Conservation (phyloP, 2,797 vertebrate genomes). For the Sternotherus odoratus region DNA sequence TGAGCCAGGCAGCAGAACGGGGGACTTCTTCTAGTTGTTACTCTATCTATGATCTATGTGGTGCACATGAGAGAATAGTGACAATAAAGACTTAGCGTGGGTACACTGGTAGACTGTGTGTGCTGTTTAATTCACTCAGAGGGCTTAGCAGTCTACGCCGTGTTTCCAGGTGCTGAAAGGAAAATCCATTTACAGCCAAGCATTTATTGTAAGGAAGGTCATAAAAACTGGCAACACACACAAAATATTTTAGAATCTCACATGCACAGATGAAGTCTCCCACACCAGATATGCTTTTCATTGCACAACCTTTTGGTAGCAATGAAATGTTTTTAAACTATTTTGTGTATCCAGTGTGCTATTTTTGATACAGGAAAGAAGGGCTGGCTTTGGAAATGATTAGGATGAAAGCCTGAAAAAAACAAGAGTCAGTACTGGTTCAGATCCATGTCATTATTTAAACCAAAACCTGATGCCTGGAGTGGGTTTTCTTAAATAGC, state of each 20-base stretch:
- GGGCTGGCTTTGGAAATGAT: background rate
- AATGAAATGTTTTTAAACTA: background rate
- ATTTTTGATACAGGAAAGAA: background rate
- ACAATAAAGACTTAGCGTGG: no score
- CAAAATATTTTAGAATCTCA: background rate
- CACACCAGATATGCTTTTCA: background rate
- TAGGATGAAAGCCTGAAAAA: background rate
- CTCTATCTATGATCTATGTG: no score
- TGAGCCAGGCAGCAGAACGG: no score
- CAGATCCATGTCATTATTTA: background rate
- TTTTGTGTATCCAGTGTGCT: background rate
- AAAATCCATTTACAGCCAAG: background rate
- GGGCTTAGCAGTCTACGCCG: background rate
- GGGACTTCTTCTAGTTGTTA: no score
- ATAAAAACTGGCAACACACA: background rate
- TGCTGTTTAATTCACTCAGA: background rate
- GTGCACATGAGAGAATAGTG: no score
- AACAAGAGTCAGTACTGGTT: fast-evolving
- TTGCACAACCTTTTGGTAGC: background rate
- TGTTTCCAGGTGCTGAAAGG: background rate
- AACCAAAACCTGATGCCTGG: background rate
- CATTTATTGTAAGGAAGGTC: background rate
- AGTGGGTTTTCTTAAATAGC: conserved; percentile 8
- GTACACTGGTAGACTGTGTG: no score
- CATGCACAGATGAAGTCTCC: background rate